Conservation (phyloP, 2,888 invertebrate genomes). For the Tinea pellionella region DNA sequence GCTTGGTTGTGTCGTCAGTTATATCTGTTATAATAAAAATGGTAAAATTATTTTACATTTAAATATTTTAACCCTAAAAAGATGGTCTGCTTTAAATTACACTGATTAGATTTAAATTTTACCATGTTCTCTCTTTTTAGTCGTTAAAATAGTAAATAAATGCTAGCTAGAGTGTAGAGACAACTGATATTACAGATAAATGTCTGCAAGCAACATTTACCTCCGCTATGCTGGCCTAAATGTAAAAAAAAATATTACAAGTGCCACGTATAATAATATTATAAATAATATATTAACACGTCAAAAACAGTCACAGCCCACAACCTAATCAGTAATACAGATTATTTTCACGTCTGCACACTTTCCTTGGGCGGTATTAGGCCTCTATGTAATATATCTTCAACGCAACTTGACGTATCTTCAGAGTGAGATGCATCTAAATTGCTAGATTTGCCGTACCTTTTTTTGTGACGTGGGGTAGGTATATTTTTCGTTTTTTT, state of each 20-base stretch:
- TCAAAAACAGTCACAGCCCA: not conserved
- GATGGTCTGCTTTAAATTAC: no score
- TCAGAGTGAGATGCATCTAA: slow-evolving; percentile 22
- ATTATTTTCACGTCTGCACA: slow-evolving; percentile 11
- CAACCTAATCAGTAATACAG: slow-evolving; percentile 11
- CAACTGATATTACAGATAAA: no score
- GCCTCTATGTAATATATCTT: slow-evolving; percentile 19
- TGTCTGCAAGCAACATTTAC: no score
- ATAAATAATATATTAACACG: not conserved
- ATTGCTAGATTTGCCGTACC: slow-evolving; percentile 21
- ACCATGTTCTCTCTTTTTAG: no score
- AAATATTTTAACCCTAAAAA: no score
- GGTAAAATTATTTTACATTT: no score
- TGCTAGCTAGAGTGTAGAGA: no score
- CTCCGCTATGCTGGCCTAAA: no score
- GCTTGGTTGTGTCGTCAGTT: not conserved
- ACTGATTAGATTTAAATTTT: no score
- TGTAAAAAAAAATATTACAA: no score
- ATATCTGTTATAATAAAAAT: not conserved
- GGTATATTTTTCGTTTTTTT: slow-evolving; percentile 9
- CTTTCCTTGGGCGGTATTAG: slow-evolving; percentile 18
- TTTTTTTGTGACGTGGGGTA: slow-evolving; percentile 5
- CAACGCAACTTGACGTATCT: slow-evolving; percentile 21
- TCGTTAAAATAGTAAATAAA: no score
- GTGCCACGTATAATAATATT: not conserved